Evolutionary conservation across 2,113 vertebrate species (phyloP).

Genomic region (Raja brachyura): DNA sequence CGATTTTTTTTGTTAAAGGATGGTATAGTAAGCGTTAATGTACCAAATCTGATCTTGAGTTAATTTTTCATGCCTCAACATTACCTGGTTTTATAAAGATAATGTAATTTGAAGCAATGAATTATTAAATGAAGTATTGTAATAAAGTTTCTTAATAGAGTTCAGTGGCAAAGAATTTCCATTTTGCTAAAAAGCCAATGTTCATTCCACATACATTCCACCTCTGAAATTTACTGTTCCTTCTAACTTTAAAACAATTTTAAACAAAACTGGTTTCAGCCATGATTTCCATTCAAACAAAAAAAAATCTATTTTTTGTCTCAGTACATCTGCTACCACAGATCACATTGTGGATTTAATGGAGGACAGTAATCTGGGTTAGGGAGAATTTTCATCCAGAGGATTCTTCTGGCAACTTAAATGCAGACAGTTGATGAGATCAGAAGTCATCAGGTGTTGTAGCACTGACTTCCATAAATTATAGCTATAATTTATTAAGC

Average conservation of each 20-base stretch:
- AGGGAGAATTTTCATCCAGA: not conserved
- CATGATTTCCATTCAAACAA: too few species aligned
- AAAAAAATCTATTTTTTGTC: too few species aligned
- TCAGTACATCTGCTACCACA: too few species aligned
- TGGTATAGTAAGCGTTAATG: not conserved
- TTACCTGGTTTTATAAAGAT: not conserved
- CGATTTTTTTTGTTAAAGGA: not conserved
- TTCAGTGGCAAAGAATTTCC: not conserved
- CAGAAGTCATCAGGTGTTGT: not conserved
- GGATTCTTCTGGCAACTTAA: not conserved
- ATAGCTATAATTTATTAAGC: not conserved
- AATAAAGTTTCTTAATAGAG: not conserved
- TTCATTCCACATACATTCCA: too few species aligned
- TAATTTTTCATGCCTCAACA: not conserved
- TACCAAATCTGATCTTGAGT: not conserved
- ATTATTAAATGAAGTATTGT: not conserved
- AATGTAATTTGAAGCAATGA: not conserved
- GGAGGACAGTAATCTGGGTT: not conserved
- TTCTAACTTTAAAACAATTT: too few species aligned
- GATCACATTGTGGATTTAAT: not conserved
- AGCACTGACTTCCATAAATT: not conserved
- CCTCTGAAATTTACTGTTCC: too few species aligned
- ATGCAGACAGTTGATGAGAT: not conserved
- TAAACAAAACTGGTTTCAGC: too few species aligned
- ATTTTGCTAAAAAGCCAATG: too few species aligned